A percentile compares a stretch with the other conserved stretches of the same genome.
phyloP scores from a whole-genome alignment of 2,797 vertebrate species.

The Potorous gilbertii region DNA sequence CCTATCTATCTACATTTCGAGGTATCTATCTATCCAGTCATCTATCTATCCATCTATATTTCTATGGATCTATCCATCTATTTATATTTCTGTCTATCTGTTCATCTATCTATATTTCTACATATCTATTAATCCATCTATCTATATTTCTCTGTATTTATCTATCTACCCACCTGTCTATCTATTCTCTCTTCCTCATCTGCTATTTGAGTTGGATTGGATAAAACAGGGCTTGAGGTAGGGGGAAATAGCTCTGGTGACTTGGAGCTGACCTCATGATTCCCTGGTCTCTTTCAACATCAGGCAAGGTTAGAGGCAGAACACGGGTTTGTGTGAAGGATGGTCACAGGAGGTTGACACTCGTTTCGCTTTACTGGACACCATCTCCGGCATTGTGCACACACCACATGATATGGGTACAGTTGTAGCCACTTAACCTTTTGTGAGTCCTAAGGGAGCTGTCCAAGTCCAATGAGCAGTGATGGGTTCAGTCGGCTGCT shows the following conservation, averaged over 20 bases:
- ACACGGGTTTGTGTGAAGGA: conserved; percentile 18
- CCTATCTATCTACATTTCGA: background rate
- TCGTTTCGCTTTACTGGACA: conserved; percentile 37
- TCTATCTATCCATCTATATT: background rate
- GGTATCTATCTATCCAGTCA: too few species aligned
- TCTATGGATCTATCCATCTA: background rate
- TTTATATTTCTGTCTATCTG: background rate
- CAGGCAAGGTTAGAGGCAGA: conserved; percentile 14
- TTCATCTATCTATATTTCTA: too few species aligned
- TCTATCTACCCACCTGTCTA: background rate
- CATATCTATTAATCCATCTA: background rate
- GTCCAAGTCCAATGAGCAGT: conserved; percentile 62
- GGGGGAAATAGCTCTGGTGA: conserved; percentile 20
- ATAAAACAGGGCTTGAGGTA: conserved; percentile 29
- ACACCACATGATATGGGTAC: conserved; percentile 43
- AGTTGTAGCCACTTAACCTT: conserved; percentile 29
- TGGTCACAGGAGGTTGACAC: background rate
- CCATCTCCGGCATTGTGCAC: conserved; percentile 10
- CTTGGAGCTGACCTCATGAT: conserved; percentile 27
- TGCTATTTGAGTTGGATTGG: conserved; percentile 37
- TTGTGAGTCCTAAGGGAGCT: conserved; percentile 56
- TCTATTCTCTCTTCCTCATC: conserved; percentile 24
- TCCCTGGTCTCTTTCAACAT: conserved; percentile 22
- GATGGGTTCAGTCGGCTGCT: conserved; percentile 56
- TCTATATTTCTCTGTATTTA: background rate